Percentiles rank a stretch among this genome's conserved stretches.
phyloP scores from a whole-genome alignment of 1,140 invertebrate species.

The Drosophila ananassae region DNA sequence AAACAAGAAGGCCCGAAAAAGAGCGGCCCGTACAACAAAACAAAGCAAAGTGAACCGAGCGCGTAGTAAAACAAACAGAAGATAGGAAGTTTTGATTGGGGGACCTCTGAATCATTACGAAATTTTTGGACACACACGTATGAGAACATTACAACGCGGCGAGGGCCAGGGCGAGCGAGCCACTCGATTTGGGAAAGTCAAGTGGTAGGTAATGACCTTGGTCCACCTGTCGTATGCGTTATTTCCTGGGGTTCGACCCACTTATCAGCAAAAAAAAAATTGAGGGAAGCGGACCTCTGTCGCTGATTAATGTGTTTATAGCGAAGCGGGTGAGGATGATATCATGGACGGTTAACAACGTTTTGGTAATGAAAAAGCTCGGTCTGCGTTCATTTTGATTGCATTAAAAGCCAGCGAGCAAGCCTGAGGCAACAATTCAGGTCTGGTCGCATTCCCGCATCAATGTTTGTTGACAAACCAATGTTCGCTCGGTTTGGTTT shows the following conservation, averaged over 20 bases:
- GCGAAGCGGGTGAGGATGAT: constrained; percentile 44
- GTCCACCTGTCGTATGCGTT: constrained; percentile 76
- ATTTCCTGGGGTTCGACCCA: constrained; percentile 28
- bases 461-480: constrained; percentile 30
- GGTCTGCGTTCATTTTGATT: constrained; percentile 35
- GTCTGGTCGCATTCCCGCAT: constrained; percentile 35
- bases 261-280: constrained; percentile 43
- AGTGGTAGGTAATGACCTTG: constrained; percentile 76
- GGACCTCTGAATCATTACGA: constrained; percentile 69
- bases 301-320: constrained; percentile 34
- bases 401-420: constrained; percentile 20
- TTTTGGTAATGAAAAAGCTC: constrained; percentile 37
- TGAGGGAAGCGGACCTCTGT: constrained; percentile 2
- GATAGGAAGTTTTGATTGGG: constrained; percentile 23
- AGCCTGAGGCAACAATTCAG: constrained; percentile 24
- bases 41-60: constrained; percentile 9
- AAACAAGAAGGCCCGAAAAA: constrained; percentile 41
- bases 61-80: constrained; percentile 27
- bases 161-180: not conserved
- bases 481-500: constrained; percentile 16
- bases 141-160: constrained; percentile 43
- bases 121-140: constrained; percentile 32
- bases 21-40: constrained; percentile 22
- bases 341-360: constrained; percentile 50
- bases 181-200: constrained; percentile 31